Base-by-base conservation (phyloP, 2,797 vertebrate species). In the Fratercula arctica region DNA sequence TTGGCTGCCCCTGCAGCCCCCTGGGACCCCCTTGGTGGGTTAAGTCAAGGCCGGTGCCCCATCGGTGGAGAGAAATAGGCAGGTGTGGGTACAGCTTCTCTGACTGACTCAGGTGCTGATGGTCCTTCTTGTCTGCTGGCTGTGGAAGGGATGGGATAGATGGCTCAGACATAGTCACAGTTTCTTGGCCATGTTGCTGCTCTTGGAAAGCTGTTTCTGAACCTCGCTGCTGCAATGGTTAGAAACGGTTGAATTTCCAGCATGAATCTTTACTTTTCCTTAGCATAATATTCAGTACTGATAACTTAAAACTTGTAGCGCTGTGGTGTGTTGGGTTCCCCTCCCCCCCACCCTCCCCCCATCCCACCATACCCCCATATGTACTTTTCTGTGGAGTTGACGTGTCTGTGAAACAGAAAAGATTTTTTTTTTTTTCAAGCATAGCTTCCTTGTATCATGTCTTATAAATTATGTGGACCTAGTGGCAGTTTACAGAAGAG, bases 31-130 rank as follows among this genome's bases (percentile, higher is more conserved):
- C 13, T 29, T 35, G 48, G 3, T 68, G 45, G 18, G 45, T 39
- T 57, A 20, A 63, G 16, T 23, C 2, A 2, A 1, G 50, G 16
- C 13, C 6, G 5, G 43, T 82, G 39, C 53, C 35, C 26, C 10
- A 2, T n/a, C 2, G 0, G 21, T 37, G 67, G 33, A 74, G 33
- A 78, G 57, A 68, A 76, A 24, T 0, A 0, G 33, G 18, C 8
- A n/a, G 13, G 21, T 45, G 18, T 68, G 43, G 43, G 11, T 48
- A 7, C 13, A 2, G 26, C 53, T 88, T 61, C 60, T 69, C 48
- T 3, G 13, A 1, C 11, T 0, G 1, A 11, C 26, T 64, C 4
- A 8, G 35, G 20, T 69, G 51, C 15, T n/a, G 3, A 11, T 80
- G 26, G 2, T 80, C n/a, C 21, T 76, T 53, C 45, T 61, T 20